Evolutionary conservation across 2,888 invertebrate species (phyloP), one percentile per base, ranked within the genome.

Genomic region (Protophormia terraenovae): DNA sequence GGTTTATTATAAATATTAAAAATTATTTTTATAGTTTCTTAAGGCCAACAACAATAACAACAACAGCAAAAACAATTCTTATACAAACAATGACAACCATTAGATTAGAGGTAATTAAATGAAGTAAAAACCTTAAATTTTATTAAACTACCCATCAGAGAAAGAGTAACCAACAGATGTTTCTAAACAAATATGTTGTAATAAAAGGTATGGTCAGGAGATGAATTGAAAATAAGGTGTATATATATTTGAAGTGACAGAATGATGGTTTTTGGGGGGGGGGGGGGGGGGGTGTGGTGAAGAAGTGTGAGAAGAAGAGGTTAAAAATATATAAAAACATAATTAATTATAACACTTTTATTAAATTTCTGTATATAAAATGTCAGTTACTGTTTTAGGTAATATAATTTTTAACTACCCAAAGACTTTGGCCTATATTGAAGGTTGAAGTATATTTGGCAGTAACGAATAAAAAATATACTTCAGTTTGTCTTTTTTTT

Each of bases 261-360:
- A 38, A 19, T 8, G 29, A 19, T 29, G 58, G 32, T 16, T 2
- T 16, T 24, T 7, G 50, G 19, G 7, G 3, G 12, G 14, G 12
- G 1, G 12, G 1, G 1, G 16, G 29, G 47, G 3, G 14, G 22
- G 45, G 2, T 19, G 12, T 1, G 27, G 7, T 10, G 24, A n/a
- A n/a, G n/a, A n/a, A n/a, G n/a, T n/a, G n/a, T n/a, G n/a, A n/a
- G n/a, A n/a, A n/a, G n/a, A n/a, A n/a, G 3, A 6, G 12, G n/a
- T 27, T 29, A 55, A 1, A 0, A 50, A 76, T 55, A 41, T 38
- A 14, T 32, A 19, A 12, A 58, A 80, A 55, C 32, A 62, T 78
- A 78, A 84, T 85, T 82, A 85, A 82, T 78, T 69, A 78, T 32
- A 78, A 73, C 24, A 55, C 24, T 73, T 78, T 60, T 84, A 75